phyloP scores from a whole-genome alignment of 2,797 vertebrate genomes.

The Semotilus atromaculatus region DNA sequence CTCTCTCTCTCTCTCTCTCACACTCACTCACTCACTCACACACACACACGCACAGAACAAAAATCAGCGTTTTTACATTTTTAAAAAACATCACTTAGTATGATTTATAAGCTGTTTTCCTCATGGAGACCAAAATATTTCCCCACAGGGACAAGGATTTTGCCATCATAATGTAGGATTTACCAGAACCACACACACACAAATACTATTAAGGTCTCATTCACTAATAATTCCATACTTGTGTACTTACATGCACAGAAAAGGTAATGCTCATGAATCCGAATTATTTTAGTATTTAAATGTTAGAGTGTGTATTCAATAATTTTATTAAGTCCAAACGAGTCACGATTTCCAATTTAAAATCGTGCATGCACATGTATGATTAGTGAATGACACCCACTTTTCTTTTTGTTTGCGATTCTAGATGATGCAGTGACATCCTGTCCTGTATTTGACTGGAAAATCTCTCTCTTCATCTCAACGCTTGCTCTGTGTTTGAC shows the following conservation, averaged over 20 bases:
- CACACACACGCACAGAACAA: neutral
- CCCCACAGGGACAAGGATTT: too few relatives aligned
- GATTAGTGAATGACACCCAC: neutral
- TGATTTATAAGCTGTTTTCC: neutral
- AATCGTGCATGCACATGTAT: neutral
- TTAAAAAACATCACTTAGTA: neutral
- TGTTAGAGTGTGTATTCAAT: neutral
- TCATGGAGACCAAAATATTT: neutral
- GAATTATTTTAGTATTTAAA: neutral
- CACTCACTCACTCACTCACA: too few relatives aligned
- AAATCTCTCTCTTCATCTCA: conserved; percentile 31
- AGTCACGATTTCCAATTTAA: neutral
- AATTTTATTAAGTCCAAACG: neutral
- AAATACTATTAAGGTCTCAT: neutral
- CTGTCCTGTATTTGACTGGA: conserved; percentile 3
- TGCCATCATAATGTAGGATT: neutral
- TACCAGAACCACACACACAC: neutral
- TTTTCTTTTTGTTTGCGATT: conserved; percentile 22
- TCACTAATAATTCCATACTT: neutral
- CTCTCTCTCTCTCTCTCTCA: too few relatives aligned
- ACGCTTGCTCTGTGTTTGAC: conserved; percentile 61
- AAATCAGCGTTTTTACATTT: too few relatives aligned
- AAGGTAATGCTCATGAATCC: neutral
- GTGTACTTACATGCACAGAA: neutral
- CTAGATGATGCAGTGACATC: conserved; percentile 43